Evolutionary conservation across 2,888 invertebrate genomes (phyloP).

Genomic region (Prenolepis imparis): DNA sequence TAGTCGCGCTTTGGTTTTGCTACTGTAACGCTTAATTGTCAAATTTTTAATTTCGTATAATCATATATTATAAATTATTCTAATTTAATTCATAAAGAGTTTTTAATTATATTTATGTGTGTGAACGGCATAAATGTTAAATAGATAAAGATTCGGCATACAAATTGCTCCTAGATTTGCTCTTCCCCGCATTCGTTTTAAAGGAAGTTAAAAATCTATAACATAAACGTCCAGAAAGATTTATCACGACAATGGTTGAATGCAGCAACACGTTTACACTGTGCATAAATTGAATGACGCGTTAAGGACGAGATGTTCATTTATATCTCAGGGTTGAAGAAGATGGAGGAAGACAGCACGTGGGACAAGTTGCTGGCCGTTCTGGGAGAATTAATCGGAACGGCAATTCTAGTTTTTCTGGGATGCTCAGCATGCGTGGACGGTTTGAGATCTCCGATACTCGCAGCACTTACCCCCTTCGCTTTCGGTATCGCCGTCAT

Average conservation of each 20-base stretch:
- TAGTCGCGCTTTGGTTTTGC: neutral
- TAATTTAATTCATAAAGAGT: neutral
- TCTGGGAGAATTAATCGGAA: conserved; percentile 90
- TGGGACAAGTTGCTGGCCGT: conserved; percentile 81
- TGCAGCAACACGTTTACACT: neutral
- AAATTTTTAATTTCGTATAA: neutral
- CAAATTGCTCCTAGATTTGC: neutral
- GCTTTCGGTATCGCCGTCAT: conserved; percentile 91
- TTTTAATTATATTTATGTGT: neutral
- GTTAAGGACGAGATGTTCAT: neutral
- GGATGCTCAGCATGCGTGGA: conserved; percentile 91
- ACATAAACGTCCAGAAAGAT: neutral
- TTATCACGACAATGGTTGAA: neutral
- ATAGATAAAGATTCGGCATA: neutral
- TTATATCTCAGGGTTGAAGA: conserved; percentile 76
- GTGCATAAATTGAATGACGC: neutral
- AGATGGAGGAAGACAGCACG: conserved; percentile 75
- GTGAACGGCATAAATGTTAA: neutral
- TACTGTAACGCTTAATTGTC: neutral
- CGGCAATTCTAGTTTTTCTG: conserved; percentile 90
- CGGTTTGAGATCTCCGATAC: conserved; percentile 82
- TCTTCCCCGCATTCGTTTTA: neutral
- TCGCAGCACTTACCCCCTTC: conserved; percentile 86
- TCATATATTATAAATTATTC: neutral
- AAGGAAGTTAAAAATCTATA: neutral